Evolutionary conservation across 1,140 invertebrate species (phyloP).

Genomic region (Neuroterus valhalla): DNA sequence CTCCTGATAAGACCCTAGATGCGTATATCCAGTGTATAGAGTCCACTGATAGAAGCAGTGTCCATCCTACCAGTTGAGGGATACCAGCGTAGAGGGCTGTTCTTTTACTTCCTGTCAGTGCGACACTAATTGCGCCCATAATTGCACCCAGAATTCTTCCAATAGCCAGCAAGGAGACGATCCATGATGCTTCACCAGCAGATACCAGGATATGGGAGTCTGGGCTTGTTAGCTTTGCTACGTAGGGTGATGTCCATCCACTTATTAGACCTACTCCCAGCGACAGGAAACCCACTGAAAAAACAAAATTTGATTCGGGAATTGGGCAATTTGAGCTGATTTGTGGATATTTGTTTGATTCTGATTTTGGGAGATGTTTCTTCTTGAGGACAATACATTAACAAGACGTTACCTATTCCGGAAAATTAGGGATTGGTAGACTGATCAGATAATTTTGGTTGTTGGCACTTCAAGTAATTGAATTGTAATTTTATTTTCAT

Average conservation of each 20-base stretch:
- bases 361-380: too few species aligned
- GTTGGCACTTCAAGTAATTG: too few species aligned
- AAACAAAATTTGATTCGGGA: neutral
- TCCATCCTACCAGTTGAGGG: slow-evolving; percentile 80
- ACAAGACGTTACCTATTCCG: too few species aligned
- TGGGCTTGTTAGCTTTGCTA: slow-evolving; percentile 72
- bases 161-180: slow-evolving; percentile 77
- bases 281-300: neutral
- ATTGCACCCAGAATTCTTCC: slow-evolving; percentile 65
- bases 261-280: slow-evolving; percentile 57
- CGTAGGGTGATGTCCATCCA: slow-evolving; percentile 78
- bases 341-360: neutral
- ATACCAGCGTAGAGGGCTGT: slow-evolving; percentile 78
- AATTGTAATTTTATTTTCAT: too few species aligned
- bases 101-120: slow-evolving; percentile 80
- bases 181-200: slow-evolving; percentile 79
- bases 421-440: too few species aligned
- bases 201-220: slow-evolving; percentile 75
- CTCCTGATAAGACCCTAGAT: slow-evolving; percentile 76
- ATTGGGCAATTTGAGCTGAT: neutral
- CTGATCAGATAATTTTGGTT: too few species aligned
- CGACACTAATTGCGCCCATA: slow-evolving; percentile 60
- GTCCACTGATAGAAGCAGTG: slow-evolving; percentile 65
- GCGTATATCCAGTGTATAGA: slow-evolving; percentile 75
- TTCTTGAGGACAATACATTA: too few species aligned